Percentiles rank a stretch among this genome's conserved stretches.
Conservation (phyloP, 1,140 invertebrate genomes). For the Glomeris maerens region DNA sequence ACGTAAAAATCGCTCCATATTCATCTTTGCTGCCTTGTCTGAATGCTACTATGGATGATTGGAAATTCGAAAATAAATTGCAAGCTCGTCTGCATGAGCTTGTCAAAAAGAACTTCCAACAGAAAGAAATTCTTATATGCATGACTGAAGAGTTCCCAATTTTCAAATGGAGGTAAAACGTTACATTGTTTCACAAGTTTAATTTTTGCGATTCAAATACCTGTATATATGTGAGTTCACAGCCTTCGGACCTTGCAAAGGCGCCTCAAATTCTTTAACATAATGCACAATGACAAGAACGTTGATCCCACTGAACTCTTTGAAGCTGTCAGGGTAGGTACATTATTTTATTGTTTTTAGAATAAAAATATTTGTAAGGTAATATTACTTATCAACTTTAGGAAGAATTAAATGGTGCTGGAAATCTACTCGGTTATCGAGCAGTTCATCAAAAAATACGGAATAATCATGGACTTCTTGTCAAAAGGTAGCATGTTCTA, state of each 20-base stretch:
- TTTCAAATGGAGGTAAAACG: no score
- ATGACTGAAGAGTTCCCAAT: no score
- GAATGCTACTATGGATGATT: no score
- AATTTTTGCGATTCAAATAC: no score
- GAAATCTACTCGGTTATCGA: background rate
- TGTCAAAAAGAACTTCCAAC: no score
- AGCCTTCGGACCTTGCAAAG: background rate
- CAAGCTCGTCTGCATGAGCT: no score
- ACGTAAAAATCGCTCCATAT: no score
- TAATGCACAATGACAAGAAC: background rate
- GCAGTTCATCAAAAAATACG: background rate
- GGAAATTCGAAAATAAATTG: no score
- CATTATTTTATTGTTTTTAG: background rate
- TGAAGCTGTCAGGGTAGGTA: background rate
- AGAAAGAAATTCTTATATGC: no score
- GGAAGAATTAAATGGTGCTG: background rate
- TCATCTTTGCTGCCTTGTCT: no score
- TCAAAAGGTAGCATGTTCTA: background rate
- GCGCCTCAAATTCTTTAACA: background rate
- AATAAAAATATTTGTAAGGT: background rate
- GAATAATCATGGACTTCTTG: background rate
- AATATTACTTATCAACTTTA: background rate
- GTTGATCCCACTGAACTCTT: background rate
- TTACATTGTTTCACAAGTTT: no score
- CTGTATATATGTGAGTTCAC: no score